phyloP scores from a whole-genome alignment of 2,797 vertebrate genomes.

The Parauchenoglanis ngamensis region DNA sequence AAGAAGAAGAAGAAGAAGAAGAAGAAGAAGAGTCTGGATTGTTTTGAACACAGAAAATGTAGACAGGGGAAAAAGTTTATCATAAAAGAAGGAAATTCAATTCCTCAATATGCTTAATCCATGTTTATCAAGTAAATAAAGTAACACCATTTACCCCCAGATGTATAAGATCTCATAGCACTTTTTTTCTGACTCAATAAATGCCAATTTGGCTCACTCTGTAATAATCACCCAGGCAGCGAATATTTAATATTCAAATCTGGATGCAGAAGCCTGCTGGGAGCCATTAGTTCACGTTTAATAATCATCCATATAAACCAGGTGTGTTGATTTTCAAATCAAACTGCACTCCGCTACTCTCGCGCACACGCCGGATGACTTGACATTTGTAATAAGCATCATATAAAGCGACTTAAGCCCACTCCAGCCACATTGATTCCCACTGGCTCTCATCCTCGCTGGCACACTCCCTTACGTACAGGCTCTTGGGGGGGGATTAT shows the following conservation, averaged over 20 bases:
- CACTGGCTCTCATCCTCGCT: slow-evolving; percentile 42
- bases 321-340: slow-evolving; percentile 54
- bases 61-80: slow-evolving; percentile 74
- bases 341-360: slow-evolving; percentile 50
- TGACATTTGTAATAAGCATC: slow-evolving; percentile 61
- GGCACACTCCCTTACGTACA: slow-evolving; percentile 34
- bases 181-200: slow-evolving; percentile 31
- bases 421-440: slow-evolving; percentile 55
- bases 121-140: slow-evolving; percentile 16
- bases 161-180: neutral
- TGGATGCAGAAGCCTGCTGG: slow-evolving; percentile 39
- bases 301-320: slow-evolving; percentile 47
- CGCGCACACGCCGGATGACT: slow-evolving; percentile 41
- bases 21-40: slow-evolving; percentile 81
- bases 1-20: neutral
- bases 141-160: slow-evolving; percentile 6
- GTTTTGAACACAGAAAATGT: slow-evolving; percentile 89
- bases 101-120: neutral
- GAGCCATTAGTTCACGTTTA: slow-evolving; percentile 47
- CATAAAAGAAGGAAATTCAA: neutral
- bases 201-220: slow-evolving; percentile 26
- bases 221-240: slow-evolving; percentile 35
- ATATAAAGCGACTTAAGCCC: slow-evolving; percentile 56
- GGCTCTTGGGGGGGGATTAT: slow-evolving; percentile 45
- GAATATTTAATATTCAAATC: slow-evolving; percentile 47